Conservation (phyloP, 2,797 vertebrate genomes). For the Sphenodon punctatus region DNA sequence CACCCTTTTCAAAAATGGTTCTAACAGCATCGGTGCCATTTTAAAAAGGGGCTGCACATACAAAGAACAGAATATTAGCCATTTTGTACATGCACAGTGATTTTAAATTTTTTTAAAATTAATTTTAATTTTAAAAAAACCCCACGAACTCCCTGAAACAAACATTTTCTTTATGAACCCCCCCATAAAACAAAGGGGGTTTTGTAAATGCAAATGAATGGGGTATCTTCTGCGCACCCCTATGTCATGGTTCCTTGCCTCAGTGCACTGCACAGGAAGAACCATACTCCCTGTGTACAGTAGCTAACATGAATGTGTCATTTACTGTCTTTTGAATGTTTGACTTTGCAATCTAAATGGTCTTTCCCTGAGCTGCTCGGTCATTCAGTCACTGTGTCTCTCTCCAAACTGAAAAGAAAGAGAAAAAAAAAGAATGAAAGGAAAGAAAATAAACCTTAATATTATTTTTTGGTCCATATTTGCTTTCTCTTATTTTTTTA, state of each 20-base stretch:
- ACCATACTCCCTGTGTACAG: neutral
- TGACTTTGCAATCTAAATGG: neutral
- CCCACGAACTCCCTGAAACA: neutral
- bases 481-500: too few species aligned
- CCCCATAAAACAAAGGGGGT: too few species aligned
- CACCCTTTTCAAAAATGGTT: too few species aligned
- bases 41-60: too few species aligned
- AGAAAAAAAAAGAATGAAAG: neutral
- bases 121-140: neutral
- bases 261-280: neutral
- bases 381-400: slow-evolving; percentile 9
- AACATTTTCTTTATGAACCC: too few species aligned
- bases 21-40: too few species aligned
- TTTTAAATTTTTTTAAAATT: neutral
- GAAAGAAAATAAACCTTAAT: neutral
- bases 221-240: too few species aligned
- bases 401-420: neutral
- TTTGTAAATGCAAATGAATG: too few species aligned
- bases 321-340: slow-evolving; percentile 1
- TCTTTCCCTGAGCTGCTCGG: slow-evolving; percentile 34
- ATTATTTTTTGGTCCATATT: too few species aligned
- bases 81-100: too few species aligned
- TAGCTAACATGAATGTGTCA: neutral
- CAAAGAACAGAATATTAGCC: too few species aligned
- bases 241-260: neutral